Evolutionary conservation across 2,113 vertebrate genomes (phyloP).

Genomic region (Chunga burmeisteri): DNA sequence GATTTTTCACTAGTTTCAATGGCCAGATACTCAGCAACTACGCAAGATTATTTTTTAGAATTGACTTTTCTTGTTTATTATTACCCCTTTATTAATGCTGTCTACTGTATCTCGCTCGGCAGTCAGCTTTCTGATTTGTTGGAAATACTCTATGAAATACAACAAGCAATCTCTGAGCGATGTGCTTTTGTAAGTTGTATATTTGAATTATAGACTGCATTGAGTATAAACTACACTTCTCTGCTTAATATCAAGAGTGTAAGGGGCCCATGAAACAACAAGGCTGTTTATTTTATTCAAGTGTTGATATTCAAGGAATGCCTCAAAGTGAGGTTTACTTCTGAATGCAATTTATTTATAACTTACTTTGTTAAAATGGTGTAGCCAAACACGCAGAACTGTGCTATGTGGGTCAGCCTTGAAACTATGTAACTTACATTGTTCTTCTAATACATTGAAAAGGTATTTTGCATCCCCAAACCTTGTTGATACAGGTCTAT

Average conservation of each 20-base stretch:
- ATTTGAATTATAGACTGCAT: background rate
- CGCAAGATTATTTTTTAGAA: background rate
- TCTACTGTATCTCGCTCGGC: background rate
- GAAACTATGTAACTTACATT: rapidly evolving
- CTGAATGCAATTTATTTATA: background rate
- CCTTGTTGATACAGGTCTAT: background rate
- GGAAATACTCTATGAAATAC: background rate
- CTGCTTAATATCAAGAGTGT: background rate
- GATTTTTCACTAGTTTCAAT: background rate
- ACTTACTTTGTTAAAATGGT: background rate
- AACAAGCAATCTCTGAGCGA: background rate
- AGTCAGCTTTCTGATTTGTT: background rate
- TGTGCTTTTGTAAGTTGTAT: background rate
- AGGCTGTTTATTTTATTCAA: background rate
- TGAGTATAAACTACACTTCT: background rate
- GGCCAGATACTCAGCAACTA: background rate
- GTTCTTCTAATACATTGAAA: background rate
- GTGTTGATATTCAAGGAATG: background rate
- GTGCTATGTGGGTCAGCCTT: background rate
- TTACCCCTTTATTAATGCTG: background rate
- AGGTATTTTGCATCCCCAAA: background rate
- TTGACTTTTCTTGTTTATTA: background rate
- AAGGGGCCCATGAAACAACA: background rate
- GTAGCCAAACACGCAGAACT: rapidly evolving
- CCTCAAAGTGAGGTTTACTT: background rate